These are phyloP conservation scores for Cerceris rybyensis DNA, from an alignment of 2,888 invertebrate species.

Conservation along the genomic window DNA sequence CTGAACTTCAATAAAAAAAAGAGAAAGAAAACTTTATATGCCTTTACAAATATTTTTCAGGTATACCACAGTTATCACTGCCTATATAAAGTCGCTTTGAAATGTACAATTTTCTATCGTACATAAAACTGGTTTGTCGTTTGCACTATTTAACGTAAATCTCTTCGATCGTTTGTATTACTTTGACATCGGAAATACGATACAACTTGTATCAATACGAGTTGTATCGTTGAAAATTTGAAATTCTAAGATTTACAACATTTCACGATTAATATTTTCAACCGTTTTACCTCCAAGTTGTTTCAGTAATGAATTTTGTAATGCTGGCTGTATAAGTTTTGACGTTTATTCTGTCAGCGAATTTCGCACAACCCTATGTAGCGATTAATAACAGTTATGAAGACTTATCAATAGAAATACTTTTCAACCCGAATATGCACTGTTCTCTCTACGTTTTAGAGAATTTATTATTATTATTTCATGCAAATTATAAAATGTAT, in stretches of 20 bases:
- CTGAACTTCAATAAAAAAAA: conserved; percentile 31
- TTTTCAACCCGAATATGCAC: too few species aligned
- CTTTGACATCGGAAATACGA: conserved; percentile 27
- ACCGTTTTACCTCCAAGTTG: conserved; percentile 3
- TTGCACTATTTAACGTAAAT: conserved; percentile 9
- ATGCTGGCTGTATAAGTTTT: conserved; percentile 34
- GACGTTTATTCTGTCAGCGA: conserved; percentile 17
- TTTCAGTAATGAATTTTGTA: conserved; percentile 32
- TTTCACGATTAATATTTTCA: conserved; percentile 13
- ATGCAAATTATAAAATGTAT: too few species aligned
- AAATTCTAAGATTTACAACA: not conserved
- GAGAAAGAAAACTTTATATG: conserved; percentile 24
- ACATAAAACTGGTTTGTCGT: conserved; percentile 34
- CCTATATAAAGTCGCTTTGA: conserved; percentile 68
- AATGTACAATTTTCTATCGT: conserved; percentile 40
- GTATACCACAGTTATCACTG: conserved; percentile 72
- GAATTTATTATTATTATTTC: too few species aligned
- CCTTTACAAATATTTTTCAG: conserved; percentile 56
- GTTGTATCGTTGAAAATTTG: conserved; percentile 1
- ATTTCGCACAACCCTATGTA: not conserved
- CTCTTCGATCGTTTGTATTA: conserved; percentile 17
- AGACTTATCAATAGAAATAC: too few species aligned
- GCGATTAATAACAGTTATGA: not conserved
- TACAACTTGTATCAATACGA: conserved; percentile 1
- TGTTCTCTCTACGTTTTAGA: too few species aligned